Percentiles rank a stretch among this genome's conserved stretches.
Conservation (phyloP, 2,113 vertebrate genomes). For the Colius striatus region DNA sequence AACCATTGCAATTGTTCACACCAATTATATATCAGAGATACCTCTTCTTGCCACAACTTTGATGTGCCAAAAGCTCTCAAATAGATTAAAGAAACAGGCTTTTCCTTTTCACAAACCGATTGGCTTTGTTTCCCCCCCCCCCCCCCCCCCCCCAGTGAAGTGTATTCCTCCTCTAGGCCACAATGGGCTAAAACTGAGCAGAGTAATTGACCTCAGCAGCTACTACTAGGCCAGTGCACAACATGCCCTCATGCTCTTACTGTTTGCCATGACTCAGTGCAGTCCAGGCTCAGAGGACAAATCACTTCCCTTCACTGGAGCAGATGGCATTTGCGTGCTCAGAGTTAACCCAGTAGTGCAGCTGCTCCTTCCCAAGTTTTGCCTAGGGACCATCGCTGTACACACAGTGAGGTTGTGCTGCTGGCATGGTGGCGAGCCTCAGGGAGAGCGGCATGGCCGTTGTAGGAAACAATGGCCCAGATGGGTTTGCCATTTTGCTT, state of each 20-base stretch:
- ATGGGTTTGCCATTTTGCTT: not conserved
- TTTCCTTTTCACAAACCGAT: not conserved
- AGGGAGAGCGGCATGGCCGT: rapidly evolving
- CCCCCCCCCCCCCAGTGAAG: not conserved
- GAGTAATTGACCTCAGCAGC: not conserved
- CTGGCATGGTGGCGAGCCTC: rapidly evolving
- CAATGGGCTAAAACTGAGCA: not conserved
- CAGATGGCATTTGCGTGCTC: rapidly evolving
- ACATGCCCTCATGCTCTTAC: rapidly evolving
- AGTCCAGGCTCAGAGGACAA: rapidly evolving
- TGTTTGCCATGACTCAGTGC: not conserved
- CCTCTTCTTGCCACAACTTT: not conserved
- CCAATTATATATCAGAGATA: not conserved
- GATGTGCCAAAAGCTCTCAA: constrained; percentile 16
- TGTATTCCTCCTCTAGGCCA: not conserved
- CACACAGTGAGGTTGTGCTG: rapidly evolving
- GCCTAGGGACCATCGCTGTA: rapidly evolving
- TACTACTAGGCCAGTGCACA: not conserved
- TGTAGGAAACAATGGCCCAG: rapidly evolving
- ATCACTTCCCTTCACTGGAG: rapidly evolving
- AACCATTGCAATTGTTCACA: not conserved
- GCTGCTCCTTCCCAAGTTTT: not conserved
- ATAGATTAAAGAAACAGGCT: not conserved
- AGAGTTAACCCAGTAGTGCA: rapidly evolving
- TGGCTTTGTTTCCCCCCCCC: rapidly evolving